Conservation (phyloP, 2,888 invertebrate genomes). For the Agrotis clavis region DNA sequence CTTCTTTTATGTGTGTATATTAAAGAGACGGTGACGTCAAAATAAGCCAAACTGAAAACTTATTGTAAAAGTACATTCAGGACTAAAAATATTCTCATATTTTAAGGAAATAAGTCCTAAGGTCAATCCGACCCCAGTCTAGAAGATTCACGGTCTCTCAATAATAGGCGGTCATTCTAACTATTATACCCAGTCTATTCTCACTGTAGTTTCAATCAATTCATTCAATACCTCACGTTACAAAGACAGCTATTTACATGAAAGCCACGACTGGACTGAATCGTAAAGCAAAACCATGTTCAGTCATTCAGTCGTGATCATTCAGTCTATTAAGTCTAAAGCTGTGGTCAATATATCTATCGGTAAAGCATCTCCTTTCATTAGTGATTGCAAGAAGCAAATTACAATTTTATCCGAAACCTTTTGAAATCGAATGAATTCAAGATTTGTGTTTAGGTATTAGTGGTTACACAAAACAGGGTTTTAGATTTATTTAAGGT, state of each 20-base stretch:
- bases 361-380: constrained; percentile 6
- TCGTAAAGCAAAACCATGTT: constrained; percentile 30
- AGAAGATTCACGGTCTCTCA: too few species aligned
- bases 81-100: too few species aligned
- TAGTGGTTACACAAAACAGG: not conserved
- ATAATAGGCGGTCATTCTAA: too few species aligned
- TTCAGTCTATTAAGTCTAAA: constrained; percentile 11
- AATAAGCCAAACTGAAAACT: too few species aligned
- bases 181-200: not conserved
- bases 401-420: not conserved
- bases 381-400: constrained; percentile 24
- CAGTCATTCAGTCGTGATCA: constrained; percentile 17
- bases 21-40: too few species aligned
- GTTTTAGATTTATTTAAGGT: not conserved
- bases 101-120: too few species aligned
- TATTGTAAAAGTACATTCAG: too few species aligned
- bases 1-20: too few species aligned
- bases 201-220: constrained; percentile 5
- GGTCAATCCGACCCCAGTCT: too few species aligned
- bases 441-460: not conserved
- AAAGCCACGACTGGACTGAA: constrained; percentile 9
- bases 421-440: constrained; percentile 7
- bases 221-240: not conserved
- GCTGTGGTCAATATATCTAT: constrained; percentile 17
- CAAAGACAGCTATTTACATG: not conserved